These are phyloP conservation scores for Rhagoletis zephyria DNA, from an alignment of 1,140 invertebrate species.

Conservation along the genomic window DNA sequence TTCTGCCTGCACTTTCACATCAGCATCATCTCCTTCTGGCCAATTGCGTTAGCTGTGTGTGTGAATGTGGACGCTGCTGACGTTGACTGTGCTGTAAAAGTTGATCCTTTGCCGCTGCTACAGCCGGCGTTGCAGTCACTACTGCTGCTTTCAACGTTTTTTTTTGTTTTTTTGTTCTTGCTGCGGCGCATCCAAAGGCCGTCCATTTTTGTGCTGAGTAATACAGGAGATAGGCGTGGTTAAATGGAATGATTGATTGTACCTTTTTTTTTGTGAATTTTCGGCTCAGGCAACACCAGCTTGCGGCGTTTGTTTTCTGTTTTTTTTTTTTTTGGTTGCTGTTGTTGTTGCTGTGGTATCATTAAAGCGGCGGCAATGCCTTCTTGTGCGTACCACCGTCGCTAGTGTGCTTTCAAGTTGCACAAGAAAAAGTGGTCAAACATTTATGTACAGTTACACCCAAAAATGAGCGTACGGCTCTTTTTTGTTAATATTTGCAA, in stretches of 20 bases:
- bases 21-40: constrained; percentile 45
- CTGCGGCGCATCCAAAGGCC: constrained; percentile 49
- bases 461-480: too few relatives aligned
- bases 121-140: neutral
- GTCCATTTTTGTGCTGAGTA: constrained; percentile 71
- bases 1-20: constrained; percentile 21
- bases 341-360: constrained; percentile 47
- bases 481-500: too few relatives aligned
- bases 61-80: neutral
- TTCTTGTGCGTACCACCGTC: constrained; percentile 10
- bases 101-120: constrained; percentile 23
- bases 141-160: neutral
- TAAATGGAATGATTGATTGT: constrained; percentile 71
- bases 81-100: neutral
- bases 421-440: neutral
- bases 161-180: constrained; percentile 24
- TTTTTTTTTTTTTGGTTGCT: neutral
- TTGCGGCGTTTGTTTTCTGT: neutral
- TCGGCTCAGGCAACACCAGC: neutral
- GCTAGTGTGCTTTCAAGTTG: neutral
- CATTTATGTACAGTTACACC: neutral
- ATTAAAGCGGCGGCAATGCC: constrained; percentile 47
- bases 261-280: constrained; percentile 59
- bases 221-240: constrained; percentile 73
- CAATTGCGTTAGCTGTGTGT: neutral